These are phyloP conservation scores for Harmothoe impar DNA, from an alignment of 2,888 invertebrate genomes.

Conservation along the genomic window DNA sequence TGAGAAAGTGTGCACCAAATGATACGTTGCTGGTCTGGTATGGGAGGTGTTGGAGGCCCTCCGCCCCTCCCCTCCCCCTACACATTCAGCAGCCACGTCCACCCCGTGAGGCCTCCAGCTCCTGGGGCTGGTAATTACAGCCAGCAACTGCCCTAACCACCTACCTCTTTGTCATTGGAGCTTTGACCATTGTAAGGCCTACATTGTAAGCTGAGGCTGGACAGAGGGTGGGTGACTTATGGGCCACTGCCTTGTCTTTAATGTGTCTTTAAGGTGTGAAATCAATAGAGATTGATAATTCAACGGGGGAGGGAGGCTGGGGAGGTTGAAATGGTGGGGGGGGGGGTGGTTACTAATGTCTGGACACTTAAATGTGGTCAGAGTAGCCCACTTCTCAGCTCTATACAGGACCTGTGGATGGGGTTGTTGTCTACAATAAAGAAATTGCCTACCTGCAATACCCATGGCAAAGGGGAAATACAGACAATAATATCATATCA, in stretches of 20 bases:
- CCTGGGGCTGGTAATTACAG: slow-evolving; percentile 9
- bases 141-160: background rate
- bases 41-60: background rate
- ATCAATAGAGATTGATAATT: slow-evolving; percentile 39
- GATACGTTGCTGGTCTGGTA: background rate
- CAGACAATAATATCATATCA: no score
- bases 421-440: no score
- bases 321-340: no score
- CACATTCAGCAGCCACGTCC: background rate
- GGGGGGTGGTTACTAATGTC: no score
- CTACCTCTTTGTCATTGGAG: background rate
- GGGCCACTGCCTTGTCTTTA: background rate
- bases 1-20: slow-evolving; percentile 24
- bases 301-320: background rate
- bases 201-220: background rate
- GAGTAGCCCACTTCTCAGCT: no score
- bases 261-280: background rate
- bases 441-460: no score
- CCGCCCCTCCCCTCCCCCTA: background rate
- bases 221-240: slow-evolving; percentile 34
- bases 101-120: background rate
- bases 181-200: background rate
- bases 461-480: no score
- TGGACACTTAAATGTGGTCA: no score
- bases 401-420: no score